phyloP scores from a whole-genome alignment of 2,113 vertebrate species.

The Triplophysa siluroides region DNA sequence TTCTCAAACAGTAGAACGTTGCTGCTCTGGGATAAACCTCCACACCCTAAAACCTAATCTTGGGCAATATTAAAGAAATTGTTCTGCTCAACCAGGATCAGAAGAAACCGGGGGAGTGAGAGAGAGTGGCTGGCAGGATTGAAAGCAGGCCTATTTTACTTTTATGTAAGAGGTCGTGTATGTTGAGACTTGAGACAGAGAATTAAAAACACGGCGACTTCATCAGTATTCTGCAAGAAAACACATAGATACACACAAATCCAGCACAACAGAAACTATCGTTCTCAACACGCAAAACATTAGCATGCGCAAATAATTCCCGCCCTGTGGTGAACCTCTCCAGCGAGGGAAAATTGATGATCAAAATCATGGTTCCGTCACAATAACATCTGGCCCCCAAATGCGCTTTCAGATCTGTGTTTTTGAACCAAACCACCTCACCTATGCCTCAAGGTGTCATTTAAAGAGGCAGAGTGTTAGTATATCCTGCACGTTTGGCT shows the following conservation, averaged over 20 bases:
- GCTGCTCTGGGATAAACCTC: slow-evolving; percentile 11
- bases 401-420: slow-evolving; percentile 13
- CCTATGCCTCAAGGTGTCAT: slow-evolving; percentile 44
- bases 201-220: slow-evolving; percentile 8
- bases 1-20: slow-evolving; percentile 9
- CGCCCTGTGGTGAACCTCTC: slow-evolving; percentile 12
- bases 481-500: slow-evolving; percentile 45
- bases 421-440: slow-evolving; percentile 26
- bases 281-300: not conserved
- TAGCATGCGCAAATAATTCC: slow-evolving; percentile 29
- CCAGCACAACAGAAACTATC: slow-evolving; percentile 12
- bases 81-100: not conserved
- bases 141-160: slow-evolving; percentile 14
- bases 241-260: slow-evolving; percentile 6
- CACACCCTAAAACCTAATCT: not conserved
- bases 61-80: not conserved
- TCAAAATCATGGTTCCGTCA: slow-evolving; percentile 14
- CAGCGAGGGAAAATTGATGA: slow-evolving; percentile 18
- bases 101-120: not conserved
- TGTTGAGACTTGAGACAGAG: not conserved
- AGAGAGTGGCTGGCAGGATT: not conserved
- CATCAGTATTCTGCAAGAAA: not conserved
- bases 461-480: slow-evolving; percentile 34
- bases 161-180: slow-evolving; percentile 30
- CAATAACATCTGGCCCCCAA: slow-evolving; percentile 26